Conservation (phyloP, 1,140 invertebrate species). For the Adelges cooleyi region DNA sequence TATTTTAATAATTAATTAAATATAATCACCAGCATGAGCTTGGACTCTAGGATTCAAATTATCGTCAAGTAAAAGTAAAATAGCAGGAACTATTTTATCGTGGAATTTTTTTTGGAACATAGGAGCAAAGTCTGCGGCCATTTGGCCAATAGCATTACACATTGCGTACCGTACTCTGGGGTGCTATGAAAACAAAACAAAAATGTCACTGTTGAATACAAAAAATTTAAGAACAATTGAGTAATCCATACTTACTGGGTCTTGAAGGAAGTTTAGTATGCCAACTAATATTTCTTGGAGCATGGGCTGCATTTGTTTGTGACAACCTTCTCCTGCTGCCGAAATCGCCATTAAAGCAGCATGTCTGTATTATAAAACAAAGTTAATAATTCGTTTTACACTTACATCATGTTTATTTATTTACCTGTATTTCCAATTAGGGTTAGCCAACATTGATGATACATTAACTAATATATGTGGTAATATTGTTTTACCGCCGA, state of each 20-base stretch:
- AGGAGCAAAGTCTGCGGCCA: slow-evolving; percentile 97
- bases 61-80: slow-evolving; percentile 82
- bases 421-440: slow-evolving; percentile 63
- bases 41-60: slow-evolving; percentile 87
- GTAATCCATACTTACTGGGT: slow-evolving; percentile 50
- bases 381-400: neutral
- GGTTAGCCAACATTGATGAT: slow-evolving; percentile 72
- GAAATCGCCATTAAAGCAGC: slow-evolving; percentile 98
- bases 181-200: slow-evolving; percentile 48
- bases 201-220: neutral
- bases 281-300: slow-evolving; percentile 81
- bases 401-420: neutral
- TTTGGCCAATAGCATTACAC: slow-evolving; percentile 98
- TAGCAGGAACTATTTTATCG: slow-evolving; percentile 77
- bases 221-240: neutral
- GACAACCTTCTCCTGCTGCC: slow-evolving; percentile 94
- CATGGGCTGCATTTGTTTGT: slow-evolving; percentile 93
- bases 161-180: slow-evolving; percentile 90
- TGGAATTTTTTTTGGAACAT: slow-evolving; percentile 97
- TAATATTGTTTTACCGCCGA: slow-evolving; percentile 91
- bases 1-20: neutral
- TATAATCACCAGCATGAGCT: slow-evolving; percentile 58
- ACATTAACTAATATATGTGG: slow-evolving; percentile 76
- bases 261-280: slow-evolving; percentile 75
- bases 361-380: slow-evolving; percentile 48